Base-by-base conservation (phyloP, 1,140 invertebrate genomes). In the Caenorhabditis elegans region DNA sequence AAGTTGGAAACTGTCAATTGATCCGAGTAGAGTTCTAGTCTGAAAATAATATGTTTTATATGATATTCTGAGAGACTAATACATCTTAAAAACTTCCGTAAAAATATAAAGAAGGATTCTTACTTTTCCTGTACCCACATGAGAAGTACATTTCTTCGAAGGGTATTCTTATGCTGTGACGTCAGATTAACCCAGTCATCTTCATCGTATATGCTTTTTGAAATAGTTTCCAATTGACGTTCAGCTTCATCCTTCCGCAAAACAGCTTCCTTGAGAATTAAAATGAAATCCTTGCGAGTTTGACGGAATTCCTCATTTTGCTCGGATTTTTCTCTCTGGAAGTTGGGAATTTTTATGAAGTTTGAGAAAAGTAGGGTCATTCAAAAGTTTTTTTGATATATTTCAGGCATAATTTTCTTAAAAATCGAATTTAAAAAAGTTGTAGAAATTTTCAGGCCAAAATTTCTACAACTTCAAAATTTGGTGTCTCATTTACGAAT, bases 231-330 rank as follows among this genome's bases (percentile, higher is more conserved):
- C 34, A 70, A 43, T 70, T 70, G 19, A 2, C 19, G 31, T 39
- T 70, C 60, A 70, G 60, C 60, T 39, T 70, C 60, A 39, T 70
- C 60, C 39, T 70, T 70, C 3, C 60, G 60, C 0, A 70, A 4
- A 39, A 70, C 60, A 31, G 60, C 60, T 39, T 70, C 60, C 39
- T 70, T 70, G 13, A 70, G 34, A 39, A 70, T 70, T 13, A 70
- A 39, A 13, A 70, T 70, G 13, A 70, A 70, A 70, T 70, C 60
- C 22, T 70, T 70, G 22, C 60, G 60, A 70, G 60, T 70, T 39
- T n/a, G 11, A 1, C 60, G 34, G 13, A 70, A 70, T 3, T 70
- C 60, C n/a, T 70, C 60, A 22, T 70, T 70, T 22, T 43, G 60
- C 8, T 70, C 60, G 8, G n/a, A 6, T 0, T 70, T 70, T 15